Evolutionary conservation across 2,113 vertebrate species (phyloP), one percentile per base, ranked within the genome.

Genomic region (Glaucidium brasilianum): DNA sequence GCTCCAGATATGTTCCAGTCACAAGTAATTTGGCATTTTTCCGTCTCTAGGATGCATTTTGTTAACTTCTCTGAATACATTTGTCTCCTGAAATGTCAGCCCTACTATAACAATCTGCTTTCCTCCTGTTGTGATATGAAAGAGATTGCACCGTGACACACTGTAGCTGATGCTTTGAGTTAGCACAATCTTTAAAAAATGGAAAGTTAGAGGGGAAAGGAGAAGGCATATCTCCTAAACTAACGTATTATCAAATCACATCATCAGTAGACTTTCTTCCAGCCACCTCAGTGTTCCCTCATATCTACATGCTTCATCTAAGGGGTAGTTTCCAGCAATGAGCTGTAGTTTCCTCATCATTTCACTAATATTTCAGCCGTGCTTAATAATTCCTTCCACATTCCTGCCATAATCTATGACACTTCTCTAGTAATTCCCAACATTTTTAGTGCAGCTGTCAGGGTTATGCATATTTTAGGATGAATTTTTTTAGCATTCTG

Each of bases 361-460:
- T 92, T 91, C 66, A 37, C 32, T 82, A 63, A 35, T 82, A 62
- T 68, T 85, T 88, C 17, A 53, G 35, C 39, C 29, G 0, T 10
- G 41, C 56, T 87, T 91, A 77, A 85, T 81, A 96, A 95, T 73
- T 58, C 53, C 81, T 85, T 91, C 94, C 85, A 92, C 71, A 69
- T 85, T 93, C 53, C 92, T 58, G 18, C 55, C 47, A 55, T 23
- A 39, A 68, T 45, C 39, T 22, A 32, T 96, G 90, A 95, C 92
- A 85, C 52, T 91, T 78, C 91, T 47, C 84, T 72, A 87, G 93
- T 90, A 91, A 95, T 88, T 94, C 94, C 84, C 77, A 49, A 32
- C 5, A 58, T 90, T 56, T 87, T 91, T 53, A 45, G 53, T 26
- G 37, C 81, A 90, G 69, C 71, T 95, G 93, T 92, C 89, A 77